Conservation (phyloP, 1,140 invertebrate species). For the Limonius californicus region DNA sequence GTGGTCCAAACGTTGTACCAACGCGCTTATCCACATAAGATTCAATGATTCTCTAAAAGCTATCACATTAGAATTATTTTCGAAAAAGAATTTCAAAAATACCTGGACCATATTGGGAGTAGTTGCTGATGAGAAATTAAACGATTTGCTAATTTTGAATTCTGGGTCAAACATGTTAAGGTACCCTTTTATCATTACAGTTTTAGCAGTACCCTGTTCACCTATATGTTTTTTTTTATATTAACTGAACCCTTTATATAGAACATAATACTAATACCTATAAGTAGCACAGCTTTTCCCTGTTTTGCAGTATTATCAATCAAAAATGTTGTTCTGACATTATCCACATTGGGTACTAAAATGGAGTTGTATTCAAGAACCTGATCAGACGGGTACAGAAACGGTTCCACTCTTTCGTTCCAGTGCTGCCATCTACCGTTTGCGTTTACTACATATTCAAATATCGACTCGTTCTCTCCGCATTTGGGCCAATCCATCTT, state of each 20-base stretch:
- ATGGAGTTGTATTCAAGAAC: constrained; percentile 76
- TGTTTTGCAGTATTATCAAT: constrained; percentile 78
- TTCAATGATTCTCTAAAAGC: constrained; percentile 73
- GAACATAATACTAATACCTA: constrained; percentile 59
- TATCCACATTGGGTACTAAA: constrained; percentile 85
- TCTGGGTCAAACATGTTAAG: constrained; percentile 75
- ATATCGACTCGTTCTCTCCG: constrained; percentile 69
- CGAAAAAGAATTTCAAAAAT: no score
- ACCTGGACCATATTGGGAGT: constrained; percentile 81
- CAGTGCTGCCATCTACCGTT: constrained; percentile 79
- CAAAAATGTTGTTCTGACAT: constrained; percentile 79
- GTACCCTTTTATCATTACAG: constrained; percentile 84
- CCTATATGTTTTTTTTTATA: no score
- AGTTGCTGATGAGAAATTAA: constrained; percentile 88
- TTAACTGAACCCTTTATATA: no score
- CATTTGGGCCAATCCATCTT: constrained; percentile 61
- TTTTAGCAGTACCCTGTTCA: constrained; percentile 88
- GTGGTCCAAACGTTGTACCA: constrained; percentile 80
- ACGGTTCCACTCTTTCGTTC: constrained; percentile 67
- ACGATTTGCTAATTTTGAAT: constrained; percentile 70
- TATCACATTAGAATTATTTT: background rate
- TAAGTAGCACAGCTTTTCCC: constrained; percentile 75
- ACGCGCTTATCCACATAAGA: constrained; percentile 87
- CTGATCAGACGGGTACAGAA: constrained; percentile 69
- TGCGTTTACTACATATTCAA: constrained; percentile 75